Evolutionary conservation across 2,797 vertebrate genomes (phyloP).

Genomic region (Darevskia nairensis): DNA sequence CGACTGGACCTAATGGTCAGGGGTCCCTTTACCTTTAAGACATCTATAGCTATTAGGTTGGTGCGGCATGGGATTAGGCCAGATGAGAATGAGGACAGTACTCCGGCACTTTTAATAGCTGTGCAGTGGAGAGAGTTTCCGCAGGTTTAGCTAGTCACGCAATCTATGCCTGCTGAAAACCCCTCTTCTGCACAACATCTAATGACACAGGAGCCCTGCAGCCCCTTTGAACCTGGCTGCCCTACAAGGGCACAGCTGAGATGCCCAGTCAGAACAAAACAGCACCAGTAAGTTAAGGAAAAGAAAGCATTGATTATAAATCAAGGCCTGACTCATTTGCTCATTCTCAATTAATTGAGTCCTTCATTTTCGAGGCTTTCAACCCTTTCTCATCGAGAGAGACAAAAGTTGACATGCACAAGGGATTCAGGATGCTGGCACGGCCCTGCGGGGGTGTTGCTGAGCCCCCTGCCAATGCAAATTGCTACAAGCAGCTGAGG

Average conservation of each 20-base stretch:
- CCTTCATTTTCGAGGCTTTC: background rate
- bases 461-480: conserved; percentile 18
- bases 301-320: background rate
- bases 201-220: background rate
- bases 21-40: background rate
- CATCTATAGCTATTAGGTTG: background rate
- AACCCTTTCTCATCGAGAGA: background rate
- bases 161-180: background rate
- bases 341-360: background rate
- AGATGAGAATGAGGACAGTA: background rate
- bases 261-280: background rate
- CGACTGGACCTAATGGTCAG: no score
- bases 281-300: background rate
- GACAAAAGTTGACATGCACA: background rate
- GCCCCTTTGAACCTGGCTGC: background rate
- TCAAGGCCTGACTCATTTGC: background rate
- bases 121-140: background rate
- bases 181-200: background rate
- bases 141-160: background rate
- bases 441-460: background rate
- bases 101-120: background rate
- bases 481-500: conserved; percentile 20
- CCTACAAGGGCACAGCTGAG: background rate
- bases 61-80: background rate
- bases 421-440: conserved; percentile 11